Percentiles rank a stretch among this genome's conserved stretches.
Conservation (phyloP, 2,888 invertebrate species). For the Iselma pallidipennis region DNA sequence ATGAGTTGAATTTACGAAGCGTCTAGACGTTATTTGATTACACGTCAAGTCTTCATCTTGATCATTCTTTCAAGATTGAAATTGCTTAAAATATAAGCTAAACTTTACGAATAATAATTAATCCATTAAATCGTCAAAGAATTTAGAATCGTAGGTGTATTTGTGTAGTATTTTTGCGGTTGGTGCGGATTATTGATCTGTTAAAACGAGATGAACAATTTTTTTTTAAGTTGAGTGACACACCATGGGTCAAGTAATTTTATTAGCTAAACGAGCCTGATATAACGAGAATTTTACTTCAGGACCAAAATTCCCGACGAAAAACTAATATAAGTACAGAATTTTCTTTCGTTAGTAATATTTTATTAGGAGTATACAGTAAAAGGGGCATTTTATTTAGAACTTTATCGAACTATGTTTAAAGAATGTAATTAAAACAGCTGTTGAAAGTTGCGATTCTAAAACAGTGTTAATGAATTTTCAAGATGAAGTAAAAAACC, state of each 20-base stretch:
- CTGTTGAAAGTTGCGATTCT: no score
- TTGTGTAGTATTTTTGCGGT: neutral
- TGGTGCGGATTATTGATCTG: no score
- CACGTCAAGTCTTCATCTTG: neutral
- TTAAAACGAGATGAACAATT: no score
- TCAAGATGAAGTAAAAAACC: no score
- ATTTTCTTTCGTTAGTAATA: no score
- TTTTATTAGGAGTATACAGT: no score
- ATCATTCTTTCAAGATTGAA: neutral
- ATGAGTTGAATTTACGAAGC: neutral
- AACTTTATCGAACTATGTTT: no score
- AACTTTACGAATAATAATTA: neutral
- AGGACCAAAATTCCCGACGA: no score
- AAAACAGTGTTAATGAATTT: no score
- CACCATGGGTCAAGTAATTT: neutral
- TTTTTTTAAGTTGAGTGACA: neutral
- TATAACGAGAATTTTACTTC: neutral
- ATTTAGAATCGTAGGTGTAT: neutral
- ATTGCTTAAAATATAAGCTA: neutral
- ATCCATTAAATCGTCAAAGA: neutral
- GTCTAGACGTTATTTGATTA: neutral
- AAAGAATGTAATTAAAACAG: no score
- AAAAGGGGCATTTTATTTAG: no score
- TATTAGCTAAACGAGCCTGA: neutral
- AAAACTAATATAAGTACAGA: no score